phyloP scores from a whole-genome alignment of 2,888 invertebrate species.

The Spatulosminthurus flaviceps region DNA sequence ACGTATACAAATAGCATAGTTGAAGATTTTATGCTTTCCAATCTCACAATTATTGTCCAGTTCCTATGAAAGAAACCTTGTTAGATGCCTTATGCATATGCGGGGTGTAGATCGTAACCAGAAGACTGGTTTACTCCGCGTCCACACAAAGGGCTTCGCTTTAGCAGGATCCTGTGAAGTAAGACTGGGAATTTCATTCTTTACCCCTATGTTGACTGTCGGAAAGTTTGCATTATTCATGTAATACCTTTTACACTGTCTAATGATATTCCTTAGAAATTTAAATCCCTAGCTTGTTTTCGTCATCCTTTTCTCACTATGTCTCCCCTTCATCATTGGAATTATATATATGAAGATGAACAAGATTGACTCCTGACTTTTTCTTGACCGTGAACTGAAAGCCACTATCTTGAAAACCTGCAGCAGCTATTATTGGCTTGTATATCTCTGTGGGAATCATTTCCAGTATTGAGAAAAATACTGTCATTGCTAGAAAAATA shows the following conservation, averaged over 20 bases:
- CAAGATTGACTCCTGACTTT: slow-evolving; percentile 18
- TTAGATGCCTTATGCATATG: neutral
- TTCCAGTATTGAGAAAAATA: neutral
- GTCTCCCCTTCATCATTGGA: neutral
- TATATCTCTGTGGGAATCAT: no score
- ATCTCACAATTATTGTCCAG: slow-evolving; percentile 18
- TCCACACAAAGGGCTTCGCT: neutral
- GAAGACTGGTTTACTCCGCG: neutral
- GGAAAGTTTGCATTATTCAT: slow-evolving; percentile 1
- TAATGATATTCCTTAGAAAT: slow-evolving; percentile 3
- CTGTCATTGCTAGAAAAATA: no score
- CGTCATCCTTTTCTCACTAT: neutral
- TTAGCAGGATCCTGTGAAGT: neutral
- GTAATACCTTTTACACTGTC: neutral
- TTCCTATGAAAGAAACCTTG: slow-evolving; percentile 1
- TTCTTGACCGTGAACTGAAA: slow-evolving; percentile 3
- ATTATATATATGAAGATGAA: neutral
- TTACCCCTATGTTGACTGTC: neutral
- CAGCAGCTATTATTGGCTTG: no score
- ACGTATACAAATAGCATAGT: neutral
- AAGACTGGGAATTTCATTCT: neutral
- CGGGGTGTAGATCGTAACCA: neutral
- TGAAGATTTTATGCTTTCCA: slow-evolving; percentile 10
- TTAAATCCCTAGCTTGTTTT: neutral
- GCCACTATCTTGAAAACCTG: neutral